These are phyloP conservation scores for Melanotaenia nigrans DNA, from an alignment of 2,797 vertebrate genomes.

Conservation along the genomic window DNA sequence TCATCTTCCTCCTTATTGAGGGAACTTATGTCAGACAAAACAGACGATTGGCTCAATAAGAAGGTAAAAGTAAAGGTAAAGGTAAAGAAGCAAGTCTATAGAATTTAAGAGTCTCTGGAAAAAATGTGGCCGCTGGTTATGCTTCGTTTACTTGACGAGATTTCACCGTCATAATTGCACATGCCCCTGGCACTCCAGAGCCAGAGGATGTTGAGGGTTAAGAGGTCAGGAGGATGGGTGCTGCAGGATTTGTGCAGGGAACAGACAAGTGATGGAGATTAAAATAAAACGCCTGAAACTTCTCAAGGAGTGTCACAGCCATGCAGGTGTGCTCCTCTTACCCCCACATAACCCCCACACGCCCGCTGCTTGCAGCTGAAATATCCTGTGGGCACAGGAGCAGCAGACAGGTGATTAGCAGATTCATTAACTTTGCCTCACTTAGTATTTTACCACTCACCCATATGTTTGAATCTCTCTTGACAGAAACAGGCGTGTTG, in stretches of 20 bases:
- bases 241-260: conserved; percentile 5
- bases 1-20: conserved; percentile 26
- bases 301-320: conserved; percentile 53
- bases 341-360: conserved; percentile 56
- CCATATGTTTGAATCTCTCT: conserved; percentile 38
- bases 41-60: background rate
- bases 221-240: conserved; percentile 64
- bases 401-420: conserved; percentile 64
- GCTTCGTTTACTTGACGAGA: conserved; percentile 69
- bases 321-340: conserved; percentile 74
- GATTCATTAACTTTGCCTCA: conserved; percentile 62
- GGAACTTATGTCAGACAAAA: conserved; percentile 3
- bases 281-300: conserved; percentile 62
- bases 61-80: background rate
- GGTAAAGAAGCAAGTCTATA: conserved; percentile 17
- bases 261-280: conserved; percentile 58
- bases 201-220: conserved; percentile 59
- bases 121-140: conserved; percentile 1
- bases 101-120: background rate
- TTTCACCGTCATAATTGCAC: conserved; percentile 57
- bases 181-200: conserved; percentile 67
- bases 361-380: conserved; percentile 48
- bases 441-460: conserved; percentile 49
- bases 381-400: conserved; percentile 53
- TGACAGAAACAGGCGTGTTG: conserved; percentile 35